Evolutionary conservation across 2,797 vertebrate genomes (phyloP).

Genomic region (Oceanodroma leucorhoa): DNA sequence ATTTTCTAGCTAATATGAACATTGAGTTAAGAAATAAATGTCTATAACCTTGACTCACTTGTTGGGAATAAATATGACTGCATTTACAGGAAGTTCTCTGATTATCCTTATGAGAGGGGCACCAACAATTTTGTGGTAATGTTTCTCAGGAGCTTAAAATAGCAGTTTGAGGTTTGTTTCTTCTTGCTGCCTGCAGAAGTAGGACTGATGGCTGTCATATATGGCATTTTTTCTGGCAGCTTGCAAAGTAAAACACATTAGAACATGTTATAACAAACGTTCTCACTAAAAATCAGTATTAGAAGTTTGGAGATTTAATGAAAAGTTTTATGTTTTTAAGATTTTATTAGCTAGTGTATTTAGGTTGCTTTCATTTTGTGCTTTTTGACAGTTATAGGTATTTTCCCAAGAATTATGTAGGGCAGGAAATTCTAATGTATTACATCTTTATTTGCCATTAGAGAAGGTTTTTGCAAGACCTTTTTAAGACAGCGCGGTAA

Average conservation of each 20-base stretch:
- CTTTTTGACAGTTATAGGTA: neutral
- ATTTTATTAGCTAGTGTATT: neutral
- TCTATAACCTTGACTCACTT: neutral
- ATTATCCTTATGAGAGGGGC: neutral
- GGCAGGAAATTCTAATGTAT: neutral
- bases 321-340: neutral
- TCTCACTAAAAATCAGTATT: neutral
- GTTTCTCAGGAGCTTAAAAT: neutral
- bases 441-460: neutral
- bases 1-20: neutral
- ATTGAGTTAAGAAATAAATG: neutral
- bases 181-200: neutral
- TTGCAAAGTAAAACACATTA: neutral
- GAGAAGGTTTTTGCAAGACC: neutral
- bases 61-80: neutral
- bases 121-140: neutral
- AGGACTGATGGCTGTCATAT: neutral
- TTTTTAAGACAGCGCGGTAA: neutral
- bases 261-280: neutral
- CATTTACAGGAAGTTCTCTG: neutral
- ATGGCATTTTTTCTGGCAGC: neutral
- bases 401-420: neutral
- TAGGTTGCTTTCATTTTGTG: neutral
- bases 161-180: neutral
- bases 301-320: neutral